These are phyloP conservation scores for Antennarius striatus DNA, from an alignment of 2,113 vertebrate species.

Conservation along the genomic window DNA sequence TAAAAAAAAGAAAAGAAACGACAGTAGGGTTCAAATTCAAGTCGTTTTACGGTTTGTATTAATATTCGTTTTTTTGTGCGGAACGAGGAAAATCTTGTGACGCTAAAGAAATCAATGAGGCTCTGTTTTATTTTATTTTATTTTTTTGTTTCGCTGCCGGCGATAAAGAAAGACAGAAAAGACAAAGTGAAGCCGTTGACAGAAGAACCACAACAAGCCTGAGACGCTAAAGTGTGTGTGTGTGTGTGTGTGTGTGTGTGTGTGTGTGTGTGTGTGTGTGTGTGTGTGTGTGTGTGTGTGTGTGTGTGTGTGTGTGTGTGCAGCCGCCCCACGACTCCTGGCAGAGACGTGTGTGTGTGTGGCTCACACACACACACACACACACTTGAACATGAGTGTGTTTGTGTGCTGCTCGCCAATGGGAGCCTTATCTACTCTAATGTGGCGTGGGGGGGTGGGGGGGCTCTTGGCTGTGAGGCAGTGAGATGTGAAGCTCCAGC, in stretches of 20 bases:
- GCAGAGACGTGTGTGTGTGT: conserved; percentile 81
- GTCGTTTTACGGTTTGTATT: conserved; percentile 61
- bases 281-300: too few species aligned
- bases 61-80: conserved; percentile 54
- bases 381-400: conserved; percentile 43
- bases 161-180: conserved; percentile 13
- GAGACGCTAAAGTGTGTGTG: neutral
- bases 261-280: too few species aligned
- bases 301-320: conserved; percentile 47
- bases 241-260: too few species aligned
- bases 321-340: conserved; percentile 71
- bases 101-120: conserved; percentile 54
- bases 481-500: conserved; percentile 77
- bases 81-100: conserved; percentile 56
- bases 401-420: conserved; percentile 71
- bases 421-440: conserved; percentile 87
- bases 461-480: conserved; percentile 78
- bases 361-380: conserved; percentile 29
- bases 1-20: conserved; percentile 44
- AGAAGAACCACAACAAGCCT: conserved; percentile 55
- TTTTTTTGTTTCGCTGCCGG: conserved; percentile 57
- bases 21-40: conserved; percentile 65
- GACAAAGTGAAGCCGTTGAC: conserved; percentile 59
- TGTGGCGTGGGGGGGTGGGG: conserved; percentile 58
- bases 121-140: conserved; percentile 51